Conservation (phyloP, 2,113 vertebrate species). For the Saguinus midas region DNA sequence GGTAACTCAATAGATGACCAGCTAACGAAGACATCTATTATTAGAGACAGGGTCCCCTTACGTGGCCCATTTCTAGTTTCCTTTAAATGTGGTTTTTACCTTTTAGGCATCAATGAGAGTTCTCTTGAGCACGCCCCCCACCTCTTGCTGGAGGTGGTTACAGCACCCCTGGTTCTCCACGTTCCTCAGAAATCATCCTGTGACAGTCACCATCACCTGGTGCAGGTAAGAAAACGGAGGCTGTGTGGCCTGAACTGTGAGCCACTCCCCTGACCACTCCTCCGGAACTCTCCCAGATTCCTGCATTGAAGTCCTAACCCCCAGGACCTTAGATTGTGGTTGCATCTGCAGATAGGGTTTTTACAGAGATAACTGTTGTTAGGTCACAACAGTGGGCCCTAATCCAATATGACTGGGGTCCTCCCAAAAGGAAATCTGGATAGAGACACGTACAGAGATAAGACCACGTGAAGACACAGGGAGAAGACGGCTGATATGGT, state of each 20-base stretch:
- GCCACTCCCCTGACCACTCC: fast-evolving
- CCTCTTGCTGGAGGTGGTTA: background rate
- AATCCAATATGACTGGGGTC: background rate
- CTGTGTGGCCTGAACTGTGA: background rate
- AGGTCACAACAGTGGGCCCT: background rate
- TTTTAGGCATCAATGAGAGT: background rate
- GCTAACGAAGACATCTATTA: background rate
- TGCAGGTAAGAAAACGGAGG: background rate
- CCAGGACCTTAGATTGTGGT: background rate
- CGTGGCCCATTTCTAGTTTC: background rate
- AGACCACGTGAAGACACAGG: background rate
- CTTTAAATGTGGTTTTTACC: background rate
- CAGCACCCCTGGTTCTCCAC: background rate
- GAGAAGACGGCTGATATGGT: too few species aligned
- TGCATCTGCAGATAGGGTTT: background rate
- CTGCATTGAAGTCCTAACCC: too few species aligned
- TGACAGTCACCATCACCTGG: fast-evolving
- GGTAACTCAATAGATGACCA: background rate
- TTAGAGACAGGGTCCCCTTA: background rate
- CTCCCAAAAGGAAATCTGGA: background rate
- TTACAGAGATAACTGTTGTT: background rate
- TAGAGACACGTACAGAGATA: background rate
- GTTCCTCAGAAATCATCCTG: background rate
- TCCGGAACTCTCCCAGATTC: too few species aligned
- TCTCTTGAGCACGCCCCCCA: background rate